These are phyloP conservation scores for Anastrepha obliqua DNA, from an alignment of 1,140 invertebrate species.

Conservation along the genomic window DNA sequence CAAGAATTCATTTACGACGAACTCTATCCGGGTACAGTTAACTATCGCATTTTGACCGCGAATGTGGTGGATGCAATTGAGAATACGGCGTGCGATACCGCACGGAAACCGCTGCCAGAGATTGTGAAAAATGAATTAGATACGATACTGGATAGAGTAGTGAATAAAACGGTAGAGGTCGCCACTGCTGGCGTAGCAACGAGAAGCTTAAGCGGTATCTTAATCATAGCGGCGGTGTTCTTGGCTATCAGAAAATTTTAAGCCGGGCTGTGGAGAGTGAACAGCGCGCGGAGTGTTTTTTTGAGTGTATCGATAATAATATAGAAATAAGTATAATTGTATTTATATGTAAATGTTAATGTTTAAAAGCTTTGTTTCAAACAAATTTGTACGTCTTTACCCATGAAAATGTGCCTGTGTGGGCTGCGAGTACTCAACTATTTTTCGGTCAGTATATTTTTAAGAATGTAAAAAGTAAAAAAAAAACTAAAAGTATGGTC, in stretches of 20 bases:
- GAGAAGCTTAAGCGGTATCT: neutral
- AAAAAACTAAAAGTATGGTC: too few relatives aligned
- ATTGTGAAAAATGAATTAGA: constrained; percentile 75
- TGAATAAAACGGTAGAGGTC: neutral
- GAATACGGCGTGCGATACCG: constrained; percentile 81
- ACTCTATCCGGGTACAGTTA: constrained; percentile 80
- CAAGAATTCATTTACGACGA: constrained; percentile 82
- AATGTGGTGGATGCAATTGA: constrained; percentile 81
- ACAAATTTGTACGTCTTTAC: neutral
- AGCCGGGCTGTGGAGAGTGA: neutral
- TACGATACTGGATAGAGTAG: constrained; percentile 64
- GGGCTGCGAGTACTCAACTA: too few relatives aligned
- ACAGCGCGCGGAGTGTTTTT: neutral
- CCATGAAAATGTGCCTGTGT: too few relatives aligned
- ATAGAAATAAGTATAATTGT: too few relatives aligned
- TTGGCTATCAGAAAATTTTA: neutral
- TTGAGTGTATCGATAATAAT: neutral
- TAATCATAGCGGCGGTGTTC: neutral
- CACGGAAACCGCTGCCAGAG: constrained; percentile 75
- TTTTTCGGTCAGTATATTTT: too few relatives aligned
- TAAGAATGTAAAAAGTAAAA: too few relatives aligned
- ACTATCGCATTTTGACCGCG: constrained; percentile 83
- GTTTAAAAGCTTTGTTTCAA: constrained; percentile 2
- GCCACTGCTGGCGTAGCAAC: neutral
- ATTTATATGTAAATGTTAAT: neutral